Base-by-base conservation (phyloP, 2,797 vertebrate species). In the Argya squamiceps region DNA sequence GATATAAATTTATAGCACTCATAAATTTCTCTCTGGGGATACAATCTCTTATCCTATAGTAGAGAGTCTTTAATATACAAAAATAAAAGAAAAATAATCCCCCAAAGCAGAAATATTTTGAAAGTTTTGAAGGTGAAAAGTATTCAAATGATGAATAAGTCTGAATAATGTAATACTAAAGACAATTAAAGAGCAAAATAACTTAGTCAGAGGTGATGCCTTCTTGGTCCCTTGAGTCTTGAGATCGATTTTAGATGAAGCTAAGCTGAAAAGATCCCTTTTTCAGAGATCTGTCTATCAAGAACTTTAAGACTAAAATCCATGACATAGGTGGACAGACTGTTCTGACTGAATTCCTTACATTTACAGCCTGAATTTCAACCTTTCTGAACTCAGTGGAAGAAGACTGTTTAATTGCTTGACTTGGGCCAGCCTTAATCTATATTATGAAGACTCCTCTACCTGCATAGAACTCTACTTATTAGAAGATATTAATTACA, bases 361-460 rank as follows among this genome's bases (percentile, higher is more conserved):
- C 5, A 9, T 37, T 20, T 53, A 7, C 32, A 20, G 36, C 2
- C 7, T 78, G 12, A 67, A 81, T 43, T 58, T 52, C 44, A 77
- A 21, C 6, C 8, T 67, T 70, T 46, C n/a, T 74, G 41, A 67
- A 37, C 1, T 50, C 21, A n/a, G 6, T 39, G 30, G 26, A 86
- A 49, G 15, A 43, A 49, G 15, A 43, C 8, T 36, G 3, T 63
- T 71, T 26, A 64, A 37, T 37, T 15, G 16, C 36, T 59, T 50
- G 2, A 10, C 4, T 64, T 9, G 8, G 10, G 6, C 7, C 6
- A 22, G 8, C 0, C 3, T 65, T 49, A 79, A 30, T 52, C 36
- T 36, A 32, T 55, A 47, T 67, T 44, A 41, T 24, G 29, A 84
- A 34, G 59, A 34, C 7, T 59, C 10, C 6, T 56, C 15, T 43